phyloP scores from a whole-genome alignment of 37 sponge, comb jelly and placozoan genomes.

The Beroe ovata region DNA sequence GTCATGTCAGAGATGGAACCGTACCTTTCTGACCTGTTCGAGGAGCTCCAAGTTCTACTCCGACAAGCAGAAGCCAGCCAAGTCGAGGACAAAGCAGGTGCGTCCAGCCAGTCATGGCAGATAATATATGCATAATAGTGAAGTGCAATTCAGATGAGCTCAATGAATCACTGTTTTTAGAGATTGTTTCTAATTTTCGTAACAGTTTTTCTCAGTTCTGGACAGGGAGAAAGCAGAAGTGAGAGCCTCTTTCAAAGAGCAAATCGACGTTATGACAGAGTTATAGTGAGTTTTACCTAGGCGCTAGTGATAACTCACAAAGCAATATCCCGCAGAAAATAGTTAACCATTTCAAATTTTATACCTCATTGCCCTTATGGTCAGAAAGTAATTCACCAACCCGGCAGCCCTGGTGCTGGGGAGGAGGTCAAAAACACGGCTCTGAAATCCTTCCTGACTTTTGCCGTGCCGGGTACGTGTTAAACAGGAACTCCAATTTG shows the following conservation, averaged over 20 bases:
- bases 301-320: no score
- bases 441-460: constrained; percentile 15
- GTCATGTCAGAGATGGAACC: constrained; percentile 58
- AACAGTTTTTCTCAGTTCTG: constrained; percentile 29
- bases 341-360: no score
- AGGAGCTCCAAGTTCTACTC: not conserved
- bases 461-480: constrained; percentile 54
- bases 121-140: no score
- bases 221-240: constrained; percentile 8
- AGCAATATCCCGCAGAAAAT: no score
- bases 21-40: not conserved
- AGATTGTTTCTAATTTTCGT: not conserved
- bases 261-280: constrained; percentile 12
- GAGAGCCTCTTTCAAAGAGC: not conserved
- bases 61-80: not conserved
- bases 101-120: not conserved
- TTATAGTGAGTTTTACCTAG: constrained; percentile 2
- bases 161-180: not conserved
- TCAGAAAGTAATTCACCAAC: no score
- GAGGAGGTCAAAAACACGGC: constrained; percentile 16
- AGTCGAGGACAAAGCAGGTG: not conserved
- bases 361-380: no score
- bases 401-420: constrained; percentile 14
- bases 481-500: no score
- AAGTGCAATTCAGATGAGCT: not conserved